These are phyloP conservation scores for Rutpela maculata DNA, from an alignment of 2,888 invertebrate species.

Conservation along the genomic window DNA sequence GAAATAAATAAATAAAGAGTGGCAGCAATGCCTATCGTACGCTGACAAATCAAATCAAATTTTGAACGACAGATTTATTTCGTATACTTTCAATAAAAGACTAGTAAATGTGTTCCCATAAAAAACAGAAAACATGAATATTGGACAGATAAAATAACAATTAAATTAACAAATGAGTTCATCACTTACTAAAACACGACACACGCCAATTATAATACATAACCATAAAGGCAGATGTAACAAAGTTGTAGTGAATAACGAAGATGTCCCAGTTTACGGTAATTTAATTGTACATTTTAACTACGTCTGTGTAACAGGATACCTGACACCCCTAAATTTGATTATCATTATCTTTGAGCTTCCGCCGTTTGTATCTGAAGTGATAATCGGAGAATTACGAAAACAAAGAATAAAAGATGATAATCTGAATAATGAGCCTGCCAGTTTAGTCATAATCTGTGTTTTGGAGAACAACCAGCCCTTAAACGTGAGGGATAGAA, in stretches of 20 bases:
- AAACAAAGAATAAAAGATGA: not conserved
- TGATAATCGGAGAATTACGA: not conserved
- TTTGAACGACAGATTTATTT: too few species aligned
- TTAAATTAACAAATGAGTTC: too few species aligned
- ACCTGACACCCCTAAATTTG: constrained; percentile 1
- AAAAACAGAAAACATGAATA: too few species aligned
- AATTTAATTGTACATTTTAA: constrained; percentile 7
- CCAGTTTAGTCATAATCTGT: not conserved
- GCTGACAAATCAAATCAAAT: too few species aligned
- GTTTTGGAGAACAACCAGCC: not conserved
- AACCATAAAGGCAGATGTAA: not conserved
- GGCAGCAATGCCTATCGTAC: too few species aligned
- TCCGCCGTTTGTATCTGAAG: not conserved
- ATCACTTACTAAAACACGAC: too few species aligned
- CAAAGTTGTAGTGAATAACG: not conserved
- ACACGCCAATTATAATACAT: not conserved
- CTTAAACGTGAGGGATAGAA: constrained; percentile 2
- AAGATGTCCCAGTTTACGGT: not conserved
- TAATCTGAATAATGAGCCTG: constrained; percentile 1
- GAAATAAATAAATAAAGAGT: too few species aligned
- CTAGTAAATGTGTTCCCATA: too few species aligned
- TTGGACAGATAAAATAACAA: too few species aligned
- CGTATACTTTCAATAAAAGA: too few species aligned
- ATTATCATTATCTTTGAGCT: not conserved
- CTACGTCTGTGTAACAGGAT: not conserved